These are phyloP conservation scores for Heliconius hermathena DNA, from an alignment of 1,140 invertebrate genomes.

Conservation along the genomic window DNA sequence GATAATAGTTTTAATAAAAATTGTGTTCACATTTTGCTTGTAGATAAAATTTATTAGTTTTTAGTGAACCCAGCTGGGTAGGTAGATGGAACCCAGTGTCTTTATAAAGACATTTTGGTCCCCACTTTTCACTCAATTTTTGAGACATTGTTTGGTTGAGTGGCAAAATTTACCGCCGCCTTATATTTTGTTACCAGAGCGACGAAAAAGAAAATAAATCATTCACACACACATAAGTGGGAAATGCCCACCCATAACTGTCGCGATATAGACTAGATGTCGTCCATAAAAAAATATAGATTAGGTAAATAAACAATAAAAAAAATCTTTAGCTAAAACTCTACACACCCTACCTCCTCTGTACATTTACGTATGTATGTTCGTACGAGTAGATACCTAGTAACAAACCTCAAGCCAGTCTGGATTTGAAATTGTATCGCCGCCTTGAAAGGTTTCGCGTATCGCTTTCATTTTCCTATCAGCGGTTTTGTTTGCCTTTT, in stretches of 20 bases:
- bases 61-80: too few relatives aligned
- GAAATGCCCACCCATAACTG: too few relatives aligned
- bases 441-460: constrained; percentile 33
- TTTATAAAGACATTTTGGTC: too few relatives aligned
- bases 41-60: background rate
- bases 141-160: too few relatives aligned
- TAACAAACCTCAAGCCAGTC: constrained; percentile 23
- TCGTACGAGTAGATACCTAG: background rate
- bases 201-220: too few relatives aligned
- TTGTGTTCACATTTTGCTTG: background rate
- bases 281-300: too few relatives aligned
- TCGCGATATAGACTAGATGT: too few relatives aligned
- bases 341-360: background rate
- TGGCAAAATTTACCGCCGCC: too few relatives aligned
- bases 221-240: too few relatives aligned
- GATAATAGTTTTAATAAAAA: background rate
- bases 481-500: constrained; percentile 19
- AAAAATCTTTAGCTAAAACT: background rate
- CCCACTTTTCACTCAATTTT: too few relatives aligned
- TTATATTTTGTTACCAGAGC: too few relatives aligned
- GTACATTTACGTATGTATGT: background rate
- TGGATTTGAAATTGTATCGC: constrained; percentile 31
- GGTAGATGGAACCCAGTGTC: too few relatives aligned
- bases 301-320: background rate
- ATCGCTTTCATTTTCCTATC: constrained; percentile 29